Evolutionary conservation across 2,888 invertebrate genomes (phyloP).

Genomic region (Sturmia bella): DNA sequence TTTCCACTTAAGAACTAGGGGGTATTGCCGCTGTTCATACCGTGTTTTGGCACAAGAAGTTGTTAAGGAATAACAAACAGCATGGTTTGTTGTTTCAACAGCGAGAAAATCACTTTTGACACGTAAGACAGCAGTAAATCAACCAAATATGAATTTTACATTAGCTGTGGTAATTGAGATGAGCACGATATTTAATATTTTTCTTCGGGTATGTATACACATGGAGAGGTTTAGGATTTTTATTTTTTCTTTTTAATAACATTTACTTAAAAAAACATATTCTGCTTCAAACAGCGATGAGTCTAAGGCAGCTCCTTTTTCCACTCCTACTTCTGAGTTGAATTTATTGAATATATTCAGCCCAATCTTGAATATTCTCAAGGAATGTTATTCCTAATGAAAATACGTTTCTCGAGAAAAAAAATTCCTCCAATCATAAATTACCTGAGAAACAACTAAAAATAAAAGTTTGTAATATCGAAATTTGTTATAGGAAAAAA

Average conservation of each 20-base stretch:
- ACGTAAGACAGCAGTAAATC: slow-evolving; percentile 70
- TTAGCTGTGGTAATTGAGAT: slow-evolving; percentile 71
- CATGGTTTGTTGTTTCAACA: slow-evolving; percentile 38
- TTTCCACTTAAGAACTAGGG: background rate
- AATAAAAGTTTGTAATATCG: no score
- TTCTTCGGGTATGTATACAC: background rate
- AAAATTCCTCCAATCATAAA: no score
- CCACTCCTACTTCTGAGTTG: no score
- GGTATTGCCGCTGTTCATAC: background rate
- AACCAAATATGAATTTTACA: slow-evolving; percentile 70
- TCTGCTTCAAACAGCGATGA: background rate
- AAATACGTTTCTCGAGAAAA: no score
- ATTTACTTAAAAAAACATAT: slow-evolving; percentile 17
- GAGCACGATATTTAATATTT: slow-evolving; percentile 49
- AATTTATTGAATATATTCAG: no score
- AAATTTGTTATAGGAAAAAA: no score
- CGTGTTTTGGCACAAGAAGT: slow-evolving; percentile 4
- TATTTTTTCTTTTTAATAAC: background rate
- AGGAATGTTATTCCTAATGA: no score
- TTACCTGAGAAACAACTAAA: no score
- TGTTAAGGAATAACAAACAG: slow-evolving; percentile 23
- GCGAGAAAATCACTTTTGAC: slow-evolving; percentile 70
- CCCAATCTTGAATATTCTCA: no score
- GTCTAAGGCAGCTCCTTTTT: no score
- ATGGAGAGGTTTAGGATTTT: background rate